These are phyloP conservation scores for Narcine bancroftii DNA, from an alignment of 2,113 vertebrate species.

Conservation along the genomic window DNA sequence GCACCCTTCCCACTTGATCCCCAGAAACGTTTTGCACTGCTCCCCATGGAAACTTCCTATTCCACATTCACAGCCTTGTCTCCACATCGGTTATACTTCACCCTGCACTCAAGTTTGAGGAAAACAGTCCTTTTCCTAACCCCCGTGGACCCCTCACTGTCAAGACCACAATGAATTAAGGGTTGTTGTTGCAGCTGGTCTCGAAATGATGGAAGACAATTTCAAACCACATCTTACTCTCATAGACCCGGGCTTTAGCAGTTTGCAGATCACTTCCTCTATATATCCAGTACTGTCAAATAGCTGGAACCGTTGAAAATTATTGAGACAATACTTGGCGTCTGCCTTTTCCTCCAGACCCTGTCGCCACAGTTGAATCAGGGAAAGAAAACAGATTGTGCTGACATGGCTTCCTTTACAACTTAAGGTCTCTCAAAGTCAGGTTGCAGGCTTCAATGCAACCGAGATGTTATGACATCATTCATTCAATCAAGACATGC, in stretches of 20 bases:
- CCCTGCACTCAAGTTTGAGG: background rate
- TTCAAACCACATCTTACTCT: background rate
- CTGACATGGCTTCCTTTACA: too few species aligned
- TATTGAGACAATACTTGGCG: background rate
- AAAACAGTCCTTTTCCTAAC: conserved; percentile 17
- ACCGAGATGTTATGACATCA: too few species aligned
- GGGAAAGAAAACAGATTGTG: background rate
- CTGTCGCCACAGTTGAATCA: background rate
- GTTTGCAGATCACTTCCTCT: background rate
- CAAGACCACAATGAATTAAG: background rate
- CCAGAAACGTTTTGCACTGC: background rate
- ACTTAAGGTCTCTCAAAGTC: too few species aligned
- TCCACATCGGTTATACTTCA: background rate
- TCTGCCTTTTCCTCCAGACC: background rate
- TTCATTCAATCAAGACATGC: too few species aligned
- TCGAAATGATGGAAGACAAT: conserved; percentile 12
- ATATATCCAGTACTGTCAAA: background rate
- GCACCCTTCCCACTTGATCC: background rate
- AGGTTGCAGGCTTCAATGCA: too few species aligned
- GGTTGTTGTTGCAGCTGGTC: background rate
- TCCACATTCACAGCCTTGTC: background rate
- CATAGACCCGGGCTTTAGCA: background rate
- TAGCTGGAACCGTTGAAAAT: background rate
- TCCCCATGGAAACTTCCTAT: background rate
- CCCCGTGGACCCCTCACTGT: background rate